Evolutionary conservation across 2,888 invertebrate genomes (phyloP).

Genomic region (Apoda limacodes): DNA sequence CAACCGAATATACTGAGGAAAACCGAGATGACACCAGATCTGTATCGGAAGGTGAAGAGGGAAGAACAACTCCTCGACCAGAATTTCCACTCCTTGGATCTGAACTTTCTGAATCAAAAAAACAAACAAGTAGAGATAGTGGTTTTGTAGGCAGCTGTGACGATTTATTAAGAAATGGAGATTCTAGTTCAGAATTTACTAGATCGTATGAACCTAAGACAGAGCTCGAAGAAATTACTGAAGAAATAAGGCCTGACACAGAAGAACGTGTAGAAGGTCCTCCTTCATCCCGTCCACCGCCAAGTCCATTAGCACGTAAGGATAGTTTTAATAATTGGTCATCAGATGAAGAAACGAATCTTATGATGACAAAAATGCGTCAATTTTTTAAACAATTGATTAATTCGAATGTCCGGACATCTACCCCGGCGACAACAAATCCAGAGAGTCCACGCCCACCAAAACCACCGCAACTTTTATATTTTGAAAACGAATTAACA

Average conservation of each 20-base stretch:
- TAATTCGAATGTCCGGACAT: constrained; percentile 69
- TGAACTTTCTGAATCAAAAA: constrained; percentile 74
- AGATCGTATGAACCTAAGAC: constrained; percentile 65
- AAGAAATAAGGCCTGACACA: constrained; percentile 69
- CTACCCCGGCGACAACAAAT: constrained; percentile 65
- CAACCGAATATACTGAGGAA: constrained; percentile 73
- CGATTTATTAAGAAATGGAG: constrained; percentile 79
- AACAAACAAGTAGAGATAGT: constrained; percentile 87
- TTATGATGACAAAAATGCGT: constrained; percentile 96
- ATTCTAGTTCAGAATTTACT: constrained; percentile 63
- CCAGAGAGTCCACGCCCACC: constrained; percentile 73
- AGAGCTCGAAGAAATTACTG: constrained; percentile 70
- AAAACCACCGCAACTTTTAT: constrained; percentile 87
- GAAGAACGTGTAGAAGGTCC: constrained; percentile 60
- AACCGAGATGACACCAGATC: constrained; percentile 68
- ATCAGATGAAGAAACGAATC: constrained; percentile 92
- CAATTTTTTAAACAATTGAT: constrained; percentile 93
- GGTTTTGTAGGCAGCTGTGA: constrained; percentile 92
- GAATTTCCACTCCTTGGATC: constrained; percentile 71
- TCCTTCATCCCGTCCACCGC: constrained; percentile 63
- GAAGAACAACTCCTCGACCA: constrained; percentile 76
- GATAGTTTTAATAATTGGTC: constrained; percentile 96
- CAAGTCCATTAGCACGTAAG: constrained; percentile 78
- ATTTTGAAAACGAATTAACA: constrained; percentile 91
- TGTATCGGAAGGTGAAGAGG: constrained; percentile 75